Percentiles rank a stretch among this genome's conserved stretches.
These are phyloP conservation scores for Sebastes umbrosus DNA, from an alignment of 2,797 vertebrate genomes.

Conservation along the genomic window DNA sequence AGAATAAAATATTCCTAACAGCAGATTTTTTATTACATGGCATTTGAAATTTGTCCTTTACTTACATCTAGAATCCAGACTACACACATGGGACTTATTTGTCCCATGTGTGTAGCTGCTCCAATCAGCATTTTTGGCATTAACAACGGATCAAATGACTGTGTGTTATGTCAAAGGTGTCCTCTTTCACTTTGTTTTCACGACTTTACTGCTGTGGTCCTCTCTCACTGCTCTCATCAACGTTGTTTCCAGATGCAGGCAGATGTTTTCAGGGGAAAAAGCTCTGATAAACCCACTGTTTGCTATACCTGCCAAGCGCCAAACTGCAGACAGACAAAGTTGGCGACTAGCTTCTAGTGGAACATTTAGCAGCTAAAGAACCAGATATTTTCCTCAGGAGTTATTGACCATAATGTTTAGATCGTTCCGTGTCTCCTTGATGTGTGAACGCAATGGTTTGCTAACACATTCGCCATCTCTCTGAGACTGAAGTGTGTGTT, in stretches of 20 bases:
- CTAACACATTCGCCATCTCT: not conserved
- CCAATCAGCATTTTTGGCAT: not conserved
- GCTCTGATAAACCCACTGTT: not conserved
- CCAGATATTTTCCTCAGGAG: not conserved
- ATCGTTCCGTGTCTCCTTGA: not conserved
- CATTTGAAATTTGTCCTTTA: not conserved
- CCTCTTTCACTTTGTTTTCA: not conserved
- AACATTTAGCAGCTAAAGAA: not conserved
- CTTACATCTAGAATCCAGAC: not conserved
- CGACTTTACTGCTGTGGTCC: not conserved
- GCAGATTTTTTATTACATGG: not conserved
- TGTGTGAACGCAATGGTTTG: not conserved
- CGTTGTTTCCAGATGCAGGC: not conserved
- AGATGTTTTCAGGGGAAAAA: not conserved
- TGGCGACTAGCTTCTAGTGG: not conserved
- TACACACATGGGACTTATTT: not conserved
- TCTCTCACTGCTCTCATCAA: not conserved
- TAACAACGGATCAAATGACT: not conserved
- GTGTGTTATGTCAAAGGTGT: not conserved
- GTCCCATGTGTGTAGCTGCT: not conserved
- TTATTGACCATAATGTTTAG: not conserved
- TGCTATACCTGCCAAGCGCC: not conserved
- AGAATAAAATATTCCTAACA: slow-evolving; percentile 2
- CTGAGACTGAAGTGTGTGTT: not conserved
- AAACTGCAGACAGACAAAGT: not conserved